Evolutionary conservation across 2,113 vertebrate genomes (phyloP).

Genomic region (Lophotis ruficrista): DNA sequence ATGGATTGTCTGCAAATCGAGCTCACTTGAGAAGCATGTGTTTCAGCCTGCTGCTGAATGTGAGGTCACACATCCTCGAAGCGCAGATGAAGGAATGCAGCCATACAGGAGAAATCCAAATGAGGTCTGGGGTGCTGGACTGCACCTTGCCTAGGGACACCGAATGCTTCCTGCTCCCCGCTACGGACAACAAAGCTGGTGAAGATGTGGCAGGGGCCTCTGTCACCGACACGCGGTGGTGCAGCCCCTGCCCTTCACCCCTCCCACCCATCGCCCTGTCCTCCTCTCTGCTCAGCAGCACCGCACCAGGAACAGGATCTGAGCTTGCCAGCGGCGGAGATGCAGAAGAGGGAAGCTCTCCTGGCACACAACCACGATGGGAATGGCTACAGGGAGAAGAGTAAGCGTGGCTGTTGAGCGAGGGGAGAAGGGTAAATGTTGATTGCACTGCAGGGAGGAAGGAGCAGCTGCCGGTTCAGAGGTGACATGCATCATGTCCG

Average conservation of each 20-base stretch:
- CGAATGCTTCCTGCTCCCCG: not conserved
- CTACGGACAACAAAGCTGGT: not conserved
- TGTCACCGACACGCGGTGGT: accelerated
- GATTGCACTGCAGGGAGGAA: not conserved
- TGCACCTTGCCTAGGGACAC: not conserved
- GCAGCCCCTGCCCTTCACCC: not conserved
- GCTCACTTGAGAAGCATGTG: not conserved
- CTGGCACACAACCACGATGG: not conserved
- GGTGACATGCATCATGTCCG: not conserved
- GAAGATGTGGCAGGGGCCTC: not conserved
- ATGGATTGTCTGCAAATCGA: not conserved
- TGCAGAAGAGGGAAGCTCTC: not conserved
- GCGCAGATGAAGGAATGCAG: not conserved
- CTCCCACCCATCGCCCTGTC: not conserved
- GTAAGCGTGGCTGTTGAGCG: not conserved
- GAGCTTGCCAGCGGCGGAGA: not conserved
- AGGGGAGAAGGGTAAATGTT: not conserved
- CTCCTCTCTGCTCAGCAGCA: not conserved
- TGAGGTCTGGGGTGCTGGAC: not conserved
- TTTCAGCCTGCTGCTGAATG: not conserved
- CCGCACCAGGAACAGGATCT: not conserved
- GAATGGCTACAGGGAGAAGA: not conserved
- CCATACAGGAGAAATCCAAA: not conserved
- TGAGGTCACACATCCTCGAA: not conserved
- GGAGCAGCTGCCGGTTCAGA: not conserved